These are phyloP conservation scores for Enchytraeus crypticus DNA, from an alignment of 2,888 invertebrate species.

Conservation along the genomic window DNA sequence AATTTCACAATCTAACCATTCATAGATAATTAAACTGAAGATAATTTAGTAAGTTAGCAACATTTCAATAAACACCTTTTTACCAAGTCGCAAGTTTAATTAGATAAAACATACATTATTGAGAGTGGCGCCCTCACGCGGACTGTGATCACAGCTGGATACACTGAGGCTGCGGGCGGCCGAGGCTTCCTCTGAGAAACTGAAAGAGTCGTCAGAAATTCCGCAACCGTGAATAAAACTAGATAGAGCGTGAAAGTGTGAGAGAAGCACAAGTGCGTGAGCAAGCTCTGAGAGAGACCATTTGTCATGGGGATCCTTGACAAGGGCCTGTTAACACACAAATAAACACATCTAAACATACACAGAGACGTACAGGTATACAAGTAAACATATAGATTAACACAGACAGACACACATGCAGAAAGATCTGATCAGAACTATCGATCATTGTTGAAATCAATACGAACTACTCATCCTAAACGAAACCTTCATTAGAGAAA, in stretches of 20 bases:
- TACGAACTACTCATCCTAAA: too few relatives aligned
- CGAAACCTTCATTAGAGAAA: too few relatives aligned
- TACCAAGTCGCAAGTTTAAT: too few relatives aligned
- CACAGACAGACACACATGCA: too few relatives aligned
- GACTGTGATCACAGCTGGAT: not conserved
- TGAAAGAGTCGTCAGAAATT: constrained; percentile 47
- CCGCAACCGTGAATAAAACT: constrained; percentile 79
- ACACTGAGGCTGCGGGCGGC: not conserved
- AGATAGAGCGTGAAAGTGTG: constrained; percentile 77
- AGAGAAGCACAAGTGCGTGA: constrained; percentile 72
- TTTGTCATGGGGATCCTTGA: constrained; percentile 36
- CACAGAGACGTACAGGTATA: not conserved
- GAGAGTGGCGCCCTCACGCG: too few relatives aligned
- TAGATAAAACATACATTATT: too few relatives aligned
- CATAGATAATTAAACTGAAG: too few relatives aligned
- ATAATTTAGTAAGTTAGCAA: too few relatives aligned
- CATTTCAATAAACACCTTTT: too few relatives aligned
- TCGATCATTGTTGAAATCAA: too few relatives aligned
- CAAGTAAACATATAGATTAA: not conserved
- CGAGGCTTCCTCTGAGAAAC: not conserved
- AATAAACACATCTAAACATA: not conserved
- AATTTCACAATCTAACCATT: too few relatives aligned
- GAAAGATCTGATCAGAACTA: too few relatives aligned
- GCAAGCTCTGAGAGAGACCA: constrained; percentile 71
- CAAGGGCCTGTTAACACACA: constrained; percentile 34